Evolutionary conservation across 2,797 vertebrate species (phyloP), one percentile per base, ranked within the genome.

Genomic region (Typhlichthys eigenmanni): DNA sequence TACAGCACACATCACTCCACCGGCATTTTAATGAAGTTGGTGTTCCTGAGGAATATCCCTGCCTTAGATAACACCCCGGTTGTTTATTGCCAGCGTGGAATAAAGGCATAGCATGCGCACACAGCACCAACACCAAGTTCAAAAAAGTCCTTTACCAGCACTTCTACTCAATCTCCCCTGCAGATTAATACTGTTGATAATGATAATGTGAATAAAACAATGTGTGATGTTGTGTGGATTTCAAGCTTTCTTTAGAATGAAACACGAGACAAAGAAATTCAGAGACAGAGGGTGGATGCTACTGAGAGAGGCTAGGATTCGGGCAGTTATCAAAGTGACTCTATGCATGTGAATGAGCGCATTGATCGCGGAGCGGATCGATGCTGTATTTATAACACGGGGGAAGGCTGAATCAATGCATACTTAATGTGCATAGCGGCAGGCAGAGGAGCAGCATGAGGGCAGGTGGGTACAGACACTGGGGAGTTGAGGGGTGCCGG

Each of bases 281-380:
- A 56, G 47, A 43, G 52, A 68, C 65, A 51, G 62, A 57, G 65
- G 59, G 69, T 62, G 75, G 71, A 59, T 92, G 92, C 90, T 93
- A 93, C 92, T 92, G 94, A 94, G 71, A 93, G 89, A 62, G 89
- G 88, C 87, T 88, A 81, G 49, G 91, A 90, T 89, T 92, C 88
- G 92, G 77, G 91, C 93, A 94, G 94, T 93, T 93, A 92, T 90
- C 79, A 94, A 92, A 93, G 92, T 72, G 82, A 81, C 85, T 89
- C 82, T 85, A 87, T 78, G 95, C 93, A 97, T 97, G 93, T 93
- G 92, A 98, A 98, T 96, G 93, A 96, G 94, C 80, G 71, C 87
- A 92, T 94, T 75, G 93, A 93, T 93, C 84, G 45, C 48, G n/a
- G 74, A 51, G 60, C n/a, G 2, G 88, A 95, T 97, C 95, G 86